Conservation (phyloP, 2,888 invertebrate species). For the Papilio demoleus region DNA sequence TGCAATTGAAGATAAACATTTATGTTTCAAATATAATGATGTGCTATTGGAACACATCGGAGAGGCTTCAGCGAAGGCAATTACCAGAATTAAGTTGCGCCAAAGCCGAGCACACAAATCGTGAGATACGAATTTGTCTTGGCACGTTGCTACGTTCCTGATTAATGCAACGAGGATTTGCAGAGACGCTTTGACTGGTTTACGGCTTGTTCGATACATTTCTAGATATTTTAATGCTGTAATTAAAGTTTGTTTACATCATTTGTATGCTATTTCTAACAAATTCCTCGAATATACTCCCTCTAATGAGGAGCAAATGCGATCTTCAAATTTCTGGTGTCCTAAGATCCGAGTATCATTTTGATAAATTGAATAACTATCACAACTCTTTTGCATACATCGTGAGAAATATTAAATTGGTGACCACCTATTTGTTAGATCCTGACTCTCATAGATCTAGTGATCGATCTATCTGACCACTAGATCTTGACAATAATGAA, state of each 20-base stretch:
- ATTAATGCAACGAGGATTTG: constrained; percentile 41
- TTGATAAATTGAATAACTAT: not conserved
- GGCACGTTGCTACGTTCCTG: constrained; percentile 37
- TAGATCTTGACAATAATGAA: no score
- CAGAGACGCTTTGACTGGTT: constrained; percentile 39
- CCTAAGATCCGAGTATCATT: not conserved
- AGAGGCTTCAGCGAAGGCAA: constrained; percentile 35
- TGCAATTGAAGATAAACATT: constrained; percentile 20
- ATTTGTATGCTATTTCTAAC: not conserved
- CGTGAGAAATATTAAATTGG: no score
- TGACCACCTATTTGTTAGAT: no score
- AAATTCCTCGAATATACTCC: not conserved
- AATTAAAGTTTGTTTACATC: not conserved
- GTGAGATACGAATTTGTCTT: constrained; percentile 43
- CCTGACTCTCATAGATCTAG: no score
- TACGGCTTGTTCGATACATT: constrained; percentile 33
- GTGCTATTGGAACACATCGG: constrained; percentile 23
- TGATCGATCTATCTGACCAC: no score
- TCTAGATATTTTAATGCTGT: constrained; percentile 17
- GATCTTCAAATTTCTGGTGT: not conserved
- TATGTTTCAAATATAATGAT: constrained; percentile 24
- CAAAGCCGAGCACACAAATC: constrained; percentile 37
- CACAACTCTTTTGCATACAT: not conserved
- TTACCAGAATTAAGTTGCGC: constrained; percentile 40
- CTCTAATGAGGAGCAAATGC: not conserved